These are phyloP conservation scores for Yponomeuta sedellus DNA, from an alignment of 2,888 invertebrate species.

Conservation along the genomic window DNA sequence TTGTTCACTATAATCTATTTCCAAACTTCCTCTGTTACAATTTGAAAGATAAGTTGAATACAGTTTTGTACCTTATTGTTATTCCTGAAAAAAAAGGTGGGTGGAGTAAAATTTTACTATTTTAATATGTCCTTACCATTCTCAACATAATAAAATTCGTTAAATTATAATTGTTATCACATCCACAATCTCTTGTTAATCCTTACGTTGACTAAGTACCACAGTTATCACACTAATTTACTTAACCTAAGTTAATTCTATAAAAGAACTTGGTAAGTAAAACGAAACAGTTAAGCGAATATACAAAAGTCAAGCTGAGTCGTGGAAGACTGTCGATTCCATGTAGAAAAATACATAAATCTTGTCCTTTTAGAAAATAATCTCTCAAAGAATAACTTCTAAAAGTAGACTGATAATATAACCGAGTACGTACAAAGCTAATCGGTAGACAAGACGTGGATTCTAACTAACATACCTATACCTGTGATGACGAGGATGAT, in stretches of 20 bases:
- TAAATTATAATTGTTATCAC: conserved; percentile 30
- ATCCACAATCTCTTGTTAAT: conserved; percentile 31
- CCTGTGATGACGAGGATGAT: not conserved
- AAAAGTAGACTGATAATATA: not conserved
- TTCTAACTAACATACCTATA: not conserved
- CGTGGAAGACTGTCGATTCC: not conserved
- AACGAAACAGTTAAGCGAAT: conserved; percentile 6
- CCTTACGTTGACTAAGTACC: conserved; percentile 39
- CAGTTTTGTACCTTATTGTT: conserved; percentile 6
- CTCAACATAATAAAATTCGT: not conserved
- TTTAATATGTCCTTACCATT: not conserved
- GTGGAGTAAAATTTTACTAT: no score
- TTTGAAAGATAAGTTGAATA: not conserved
- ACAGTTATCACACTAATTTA: conserved; percentile 25
- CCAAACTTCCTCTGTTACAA: not conserved
- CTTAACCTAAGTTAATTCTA: conserved; percentile 27
- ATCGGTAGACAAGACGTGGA: not conserved
- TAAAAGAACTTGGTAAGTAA: conserved; percentile 27
- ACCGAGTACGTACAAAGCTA: not conserved
- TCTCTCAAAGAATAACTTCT: not conserved
- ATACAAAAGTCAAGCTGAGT: not conserved
- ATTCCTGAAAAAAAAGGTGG: conserved; percentile 1
- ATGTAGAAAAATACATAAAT: not conserved
- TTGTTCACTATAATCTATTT: not conserved
- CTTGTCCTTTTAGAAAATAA: not conserved